Evolutionary conservation across 2,113 vertebrate genomes (phyloP).

Genomic region (Nettapus auritus): DNA sequence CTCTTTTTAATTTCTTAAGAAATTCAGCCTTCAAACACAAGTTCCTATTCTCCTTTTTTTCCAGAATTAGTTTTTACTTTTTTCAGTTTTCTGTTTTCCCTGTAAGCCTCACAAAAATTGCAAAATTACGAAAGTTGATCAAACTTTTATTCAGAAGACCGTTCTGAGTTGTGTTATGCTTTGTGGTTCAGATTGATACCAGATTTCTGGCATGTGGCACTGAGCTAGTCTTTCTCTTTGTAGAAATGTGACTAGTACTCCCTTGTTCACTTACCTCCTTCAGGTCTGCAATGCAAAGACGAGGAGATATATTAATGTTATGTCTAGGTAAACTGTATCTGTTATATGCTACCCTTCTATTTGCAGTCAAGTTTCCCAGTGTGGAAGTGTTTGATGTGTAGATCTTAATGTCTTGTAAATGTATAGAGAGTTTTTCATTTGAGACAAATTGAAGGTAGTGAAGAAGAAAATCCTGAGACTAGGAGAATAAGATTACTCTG

Average conservation of each 20-base stretch:
- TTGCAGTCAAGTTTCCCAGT: background rate
- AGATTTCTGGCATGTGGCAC: rapidly evolving
- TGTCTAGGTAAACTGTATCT: background rate
- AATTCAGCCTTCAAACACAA: background rate
- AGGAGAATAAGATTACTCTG: background rate
- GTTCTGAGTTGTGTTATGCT: background rate
- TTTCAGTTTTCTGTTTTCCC: background rate
- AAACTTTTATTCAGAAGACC: background rate
- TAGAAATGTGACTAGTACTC: background rate
- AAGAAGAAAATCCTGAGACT: background rate
- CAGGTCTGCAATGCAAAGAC: too few relatives aligned
- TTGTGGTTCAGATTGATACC: background rate
- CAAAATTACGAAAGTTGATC: background rate
- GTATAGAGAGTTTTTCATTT: background rate
- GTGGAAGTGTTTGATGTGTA: background rate
- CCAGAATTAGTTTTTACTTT: background rate
- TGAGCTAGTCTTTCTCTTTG: background rate
- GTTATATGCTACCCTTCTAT: background rate
- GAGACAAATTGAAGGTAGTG: background rate
- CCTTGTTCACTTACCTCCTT: background rate
- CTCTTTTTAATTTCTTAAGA: background rate
- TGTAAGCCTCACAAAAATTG: background rate
- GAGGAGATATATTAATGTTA: background rate
- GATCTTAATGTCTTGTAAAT: background rate
- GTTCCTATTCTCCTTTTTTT: background rate